Base-by-base conservation (phyloP, 2,113 vertebrate genomes). In the Orientallactaga bullata region DNA sequence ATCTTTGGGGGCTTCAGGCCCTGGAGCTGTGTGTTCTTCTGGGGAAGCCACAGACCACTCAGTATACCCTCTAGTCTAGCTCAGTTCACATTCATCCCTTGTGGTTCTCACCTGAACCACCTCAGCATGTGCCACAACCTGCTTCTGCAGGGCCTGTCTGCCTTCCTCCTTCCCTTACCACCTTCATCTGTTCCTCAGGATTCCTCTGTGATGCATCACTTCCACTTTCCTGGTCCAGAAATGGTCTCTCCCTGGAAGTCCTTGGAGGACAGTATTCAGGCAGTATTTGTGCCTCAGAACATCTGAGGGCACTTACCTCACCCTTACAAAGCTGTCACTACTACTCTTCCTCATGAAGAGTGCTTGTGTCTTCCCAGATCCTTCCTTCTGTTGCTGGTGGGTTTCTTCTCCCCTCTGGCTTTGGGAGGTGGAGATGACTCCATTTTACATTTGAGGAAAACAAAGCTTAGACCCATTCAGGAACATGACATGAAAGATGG, bases 271-370 rank as follows among this genome's bases (percentile, higher is more conserved):
- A 9, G 20, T n/a, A 7, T 2, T 6, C 0, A 1, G 78, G 23
- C 18, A 15, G 23, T 18, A 4, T 3, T 5, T 30, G 16, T 26
- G 24, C 58, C 58, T 47, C 55, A 21, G 1, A 1, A 12, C 0
- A 7, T 55, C 35, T 18, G 1, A 18, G 69, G 17, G 37, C 39
- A 12, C 13, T 71, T n/a, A 0, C 1, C 69, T 8, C 4, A 0
- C 1, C 3, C 30, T 65, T 30, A 12, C 3, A 0, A 1, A 1
- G 3, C 28, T 5, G 2, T 79, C 39, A 18, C 35, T 15, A 2
- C 65, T 55, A 4, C 11, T 72, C 21, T 28, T 5, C 26, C 42
- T 0, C 0, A 4, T 3, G 23, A 1, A 5, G 58, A 2, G 35
- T 10, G 17, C 42, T n/a, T 3, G n/a, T 1, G n/a, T 20, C 0